A percentile compares a stretch with the other conserved stretches of the same genome.
Conservation (phyloP, 2,888 invertebrate genomes). For the Mythimna pallens region DNA sequence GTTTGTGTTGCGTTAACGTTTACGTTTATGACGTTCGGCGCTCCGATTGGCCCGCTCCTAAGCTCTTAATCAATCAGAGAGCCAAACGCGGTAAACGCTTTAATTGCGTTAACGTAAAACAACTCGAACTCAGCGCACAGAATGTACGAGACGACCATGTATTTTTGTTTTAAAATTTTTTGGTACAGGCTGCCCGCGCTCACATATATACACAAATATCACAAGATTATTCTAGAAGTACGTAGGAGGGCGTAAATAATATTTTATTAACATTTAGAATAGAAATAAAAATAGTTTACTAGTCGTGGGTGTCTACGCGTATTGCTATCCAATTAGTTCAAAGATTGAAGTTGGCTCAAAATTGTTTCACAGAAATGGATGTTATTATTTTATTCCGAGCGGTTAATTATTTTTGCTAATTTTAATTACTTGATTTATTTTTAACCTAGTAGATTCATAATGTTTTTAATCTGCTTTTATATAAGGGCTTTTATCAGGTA, state of each 20-base stretch:
- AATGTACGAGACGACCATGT: background rate
- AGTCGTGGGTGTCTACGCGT: constrained; percentile 9
- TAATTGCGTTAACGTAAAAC: no score
- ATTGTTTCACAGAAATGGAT: constrained; percentile 6
- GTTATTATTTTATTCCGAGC: background rate
- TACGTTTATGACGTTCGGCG: no score
- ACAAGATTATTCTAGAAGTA: background rate
- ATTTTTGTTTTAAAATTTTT: background rate
- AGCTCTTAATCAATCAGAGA: no score
- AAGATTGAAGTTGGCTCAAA: background rate
- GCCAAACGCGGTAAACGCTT: no score
- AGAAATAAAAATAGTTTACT: background rate
- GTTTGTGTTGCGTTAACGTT: no score
- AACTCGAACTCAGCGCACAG: no score
- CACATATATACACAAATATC: background rate
- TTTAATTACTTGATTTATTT: background rate
- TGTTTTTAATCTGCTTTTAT: background rate
- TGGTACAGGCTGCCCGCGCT: background rate
- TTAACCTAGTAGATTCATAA: background rate
- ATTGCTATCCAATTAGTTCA: constrained; percentile 8
- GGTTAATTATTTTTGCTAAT: background rate
- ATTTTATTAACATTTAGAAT: constrained; percentile 27
- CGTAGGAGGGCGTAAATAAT: background rate
- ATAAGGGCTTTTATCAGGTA: no score
- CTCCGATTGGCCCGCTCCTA: no score